phyloP scores from a whole-genome alignment of 2,888 invertebrate genomes.

The Amiota minor region DNA sequence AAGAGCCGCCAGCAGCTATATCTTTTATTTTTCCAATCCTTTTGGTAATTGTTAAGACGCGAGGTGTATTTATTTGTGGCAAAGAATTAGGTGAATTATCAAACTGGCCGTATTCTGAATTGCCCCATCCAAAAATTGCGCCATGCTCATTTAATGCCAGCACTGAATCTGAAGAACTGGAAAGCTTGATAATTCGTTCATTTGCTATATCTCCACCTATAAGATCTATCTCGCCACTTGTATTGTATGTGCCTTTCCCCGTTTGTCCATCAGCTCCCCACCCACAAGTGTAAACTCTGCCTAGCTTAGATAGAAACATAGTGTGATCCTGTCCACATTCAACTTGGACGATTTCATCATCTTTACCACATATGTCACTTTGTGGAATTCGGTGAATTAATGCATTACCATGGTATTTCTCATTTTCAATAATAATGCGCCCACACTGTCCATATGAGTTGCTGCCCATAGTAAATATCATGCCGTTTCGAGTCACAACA shows the following conservation, averaged over 20 bases:
- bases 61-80: conserved; percentile 82
- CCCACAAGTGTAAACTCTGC: conserved; percentile 90
- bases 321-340: conserved; percentile 92
- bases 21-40: conserved; percentile 84
- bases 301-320: conserved; percentile 82
- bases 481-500: conserved; percentile 84
- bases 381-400: conserved; percentile 79
- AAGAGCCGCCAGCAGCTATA: conserved; percentile 89
- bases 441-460: conserved; percentile 97
- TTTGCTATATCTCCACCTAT: conserved; percentile 87
- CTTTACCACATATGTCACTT: conserved; percentile 78
- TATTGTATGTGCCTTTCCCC: conserved; percentile 82
- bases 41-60: conserved; percentile 78
- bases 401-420: conserved; percentile 81
- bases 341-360: conserved; percentile 77
- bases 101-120: conserved; percentile 93
- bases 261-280: conserved; percentile 98
- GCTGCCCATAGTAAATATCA: conserved; percentile 89
- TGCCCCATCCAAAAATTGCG: conserved; percentile 97
- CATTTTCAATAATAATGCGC: conserved; percentile 82
- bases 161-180: conserved; percentile 88
- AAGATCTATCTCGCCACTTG: conserved; percentile 76
- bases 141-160: conserved; percentile 91
- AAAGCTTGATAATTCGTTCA: conserved; percentile 86
- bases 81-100: conserved; percentile 59